Conservation (phyloP, 2,797 vertebrate species). For the Ciconia nigra region DNA sequence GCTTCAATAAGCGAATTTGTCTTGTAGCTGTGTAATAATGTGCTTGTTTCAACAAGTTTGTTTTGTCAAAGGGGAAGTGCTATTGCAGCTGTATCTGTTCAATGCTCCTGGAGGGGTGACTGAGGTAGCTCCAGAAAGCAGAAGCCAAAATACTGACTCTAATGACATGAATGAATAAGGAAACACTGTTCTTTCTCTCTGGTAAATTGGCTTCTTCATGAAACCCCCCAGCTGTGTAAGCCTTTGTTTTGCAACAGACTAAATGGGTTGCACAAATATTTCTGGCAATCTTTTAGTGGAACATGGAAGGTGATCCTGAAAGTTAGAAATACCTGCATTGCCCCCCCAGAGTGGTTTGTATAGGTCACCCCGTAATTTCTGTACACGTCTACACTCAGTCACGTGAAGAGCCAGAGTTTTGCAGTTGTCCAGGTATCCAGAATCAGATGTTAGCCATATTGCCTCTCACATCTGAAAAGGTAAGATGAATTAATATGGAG, state of each 20-base stretch:
- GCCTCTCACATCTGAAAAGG: not conserved
- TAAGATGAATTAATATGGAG: not conserved
- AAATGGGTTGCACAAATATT: not conserved
- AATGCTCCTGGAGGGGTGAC: not conserved
- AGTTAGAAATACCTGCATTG: not conserved
- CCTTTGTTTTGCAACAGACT: not conserved
- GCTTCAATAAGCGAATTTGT: not conserved
- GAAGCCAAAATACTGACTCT: not conserved
- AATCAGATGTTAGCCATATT: not conserved
- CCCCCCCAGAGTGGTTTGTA: not conserved
- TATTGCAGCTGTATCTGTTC: not conserved
- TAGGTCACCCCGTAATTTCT: not conserved
- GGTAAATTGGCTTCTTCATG: not conserved
- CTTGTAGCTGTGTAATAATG: not conserved
- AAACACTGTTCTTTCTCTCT: not conserved
- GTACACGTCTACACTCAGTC: rapidly evolving
- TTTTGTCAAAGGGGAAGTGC: not conserved
- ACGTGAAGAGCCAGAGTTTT: rapidly evolving
- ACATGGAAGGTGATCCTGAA: not conserved
- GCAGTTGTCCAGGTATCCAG: too few species aligned
- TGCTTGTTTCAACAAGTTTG: not conserved
- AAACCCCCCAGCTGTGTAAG: not conserved
- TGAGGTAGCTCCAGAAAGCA: not conserved
- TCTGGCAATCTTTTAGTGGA: not conserved
- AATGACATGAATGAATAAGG: not conserved